phyloP scores from a whole-genome alignment of 2,888 invertebrate species.

The Leucoma salicis region DNA sequence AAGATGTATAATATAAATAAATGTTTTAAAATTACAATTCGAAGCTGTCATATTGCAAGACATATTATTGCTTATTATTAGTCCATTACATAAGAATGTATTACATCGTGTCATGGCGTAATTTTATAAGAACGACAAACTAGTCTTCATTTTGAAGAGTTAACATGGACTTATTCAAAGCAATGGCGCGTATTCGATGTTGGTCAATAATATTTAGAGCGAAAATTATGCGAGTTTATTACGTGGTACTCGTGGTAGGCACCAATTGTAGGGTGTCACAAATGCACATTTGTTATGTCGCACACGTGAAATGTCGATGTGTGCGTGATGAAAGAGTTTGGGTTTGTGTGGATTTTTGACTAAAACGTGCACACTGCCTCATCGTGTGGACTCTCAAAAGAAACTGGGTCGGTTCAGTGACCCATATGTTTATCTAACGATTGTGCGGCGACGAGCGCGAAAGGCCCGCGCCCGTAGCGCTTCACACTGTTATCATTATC shows the following conservation, averaged over 20 bases:
- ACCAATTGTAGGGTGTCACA: slow-evolving; percentile 24
- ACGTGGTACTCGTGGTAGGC: slow-evolving; percentile 36
- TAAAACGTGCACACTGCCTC: slow-evolving; percentile 57
- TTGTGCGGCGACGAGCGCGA: slow-evolving; percentile 63
- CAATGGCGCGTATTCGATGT: slow-evolving; percentile 30
- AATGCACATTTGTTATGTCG: slow-evolving; percentile 27
- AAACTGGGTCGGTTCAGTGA: slow-evolving; percentile 81
- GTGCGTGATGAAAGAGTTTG: slow-evolving; percentile 47
- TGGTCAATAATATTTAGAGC: slow-evolving; percentile 32
- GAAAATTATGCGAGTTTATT: slow-evolving; percentile 38
- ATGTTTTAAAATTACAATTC: background rate
- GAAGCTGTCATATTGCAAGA: background rate
- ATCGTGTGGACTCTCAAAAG: slow-evolving; percentile 49
- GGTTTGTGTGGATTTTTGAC: slow-evolving; percentile 58
- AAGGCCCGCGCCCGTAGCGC: slow-evolving; percentile 41
- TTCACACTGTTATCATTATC: slow-evolving; percentile 61
- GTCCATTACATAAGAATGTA: slow-evolving; percentile 6
- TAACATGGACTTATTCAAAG: slow-evolving; percentile 24
- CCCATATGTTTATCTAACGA: slow-evolving; percentile 81
- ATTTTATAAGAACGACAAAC: slow-evolving; percentile 22
- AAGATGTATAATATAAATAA: background rate
- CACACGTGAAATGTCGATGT: slow-evolving; percentile 24
- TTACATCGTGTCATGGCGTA: slow-evolving; percentile 18
- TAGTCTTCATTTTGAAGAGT: slow-evolving; percentile 18
- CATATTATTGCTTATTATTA: background rate